Percentiles rank a stretch among this genome's conserved stretches.
phyloP scores from a whole-genome alignment of 2,113 vertebrate species.

The Bos indicus region DNA sequence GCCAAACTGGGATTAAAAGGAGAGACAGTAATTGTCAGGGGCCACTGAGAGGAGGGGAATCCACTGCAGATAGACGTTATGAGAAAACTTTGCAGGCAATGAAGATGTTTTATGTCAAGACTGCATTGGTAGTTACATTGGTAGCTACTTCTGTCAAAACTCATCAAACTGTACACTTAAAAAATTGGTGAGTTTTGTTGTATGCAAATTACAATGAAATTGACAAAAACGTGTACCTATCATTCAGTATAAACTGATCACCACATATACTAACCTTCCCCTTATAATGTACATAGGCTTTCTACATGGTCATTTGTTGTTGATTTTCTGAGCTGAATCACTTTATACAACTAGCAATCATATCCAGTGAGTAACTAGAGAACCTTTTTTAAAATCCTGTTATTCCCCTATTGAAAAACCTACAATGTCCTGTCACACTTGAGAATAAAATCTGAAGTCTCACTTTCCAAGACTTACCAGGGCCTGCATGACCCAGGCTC shows the following conservation, averaged over 20 bases:
- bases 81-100: not conserved
- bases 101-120: not conserved
- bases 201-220: not conserved
- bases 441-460: not conserved
- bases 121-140: not conserved
- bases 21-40: not conserved
- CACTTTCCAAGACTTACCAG: not conserved
- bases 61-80: not conserved
- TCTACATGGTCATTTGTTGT: not conserved
- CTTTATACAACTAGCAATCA: constrained; percentile 2
- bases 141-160: not conserved
- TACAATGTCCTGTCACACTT: not conserved
- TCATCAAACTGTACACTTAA: not conserved
- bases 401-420: not conserved
- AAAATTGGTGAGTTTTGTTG: not conserved
- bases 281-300: not conserved
- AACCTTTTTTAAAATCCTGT: not conserved
- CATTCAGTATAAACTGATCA: not conserved
- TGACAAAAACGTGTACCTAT: not conserved
- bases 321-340: not conserved
- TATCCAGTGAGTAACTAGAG: not conserved
- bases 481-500: not conserved
- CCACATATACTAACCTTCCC: not conserved
- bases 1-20: not conserved
- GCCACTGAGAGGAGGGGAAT: not conserved